phyloP scores from a whole-genome alignment of 2,113 vertebrate species.

The Dryoscopus gambensis region DNA sequence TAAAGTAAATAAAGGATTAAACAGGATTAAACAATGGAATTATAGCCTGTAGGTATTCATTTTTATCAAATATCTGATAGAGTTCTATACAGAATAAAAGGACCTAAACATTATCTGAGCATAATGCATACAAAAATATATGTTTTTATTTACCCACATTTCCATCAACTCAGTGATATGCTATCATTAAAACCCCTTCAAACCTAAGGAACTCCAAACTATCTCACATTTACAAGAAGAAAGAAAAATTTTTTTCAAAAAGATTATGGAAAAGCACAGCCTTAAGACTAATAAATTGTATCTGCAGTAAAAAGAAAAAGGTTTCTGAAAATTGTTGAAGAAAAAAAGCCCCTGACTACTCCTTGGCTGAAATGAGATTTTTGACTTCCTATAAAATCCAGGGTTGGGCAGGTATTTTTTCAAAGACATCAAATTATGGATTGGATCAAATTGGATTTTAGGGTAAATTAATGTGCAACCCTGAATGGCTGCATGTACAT shows the following conservation, averaged over 20 bases:
- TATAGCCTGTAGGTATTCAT: not conserved
- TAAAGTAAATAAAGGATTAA: not conserved
- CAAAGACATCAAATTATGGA: not conserved
- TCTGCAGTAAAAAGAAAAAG: not conserved
- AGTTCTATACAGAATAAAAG: not conserved
- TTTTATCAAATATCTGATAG: not conserved
- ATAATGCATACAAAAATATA: not conserved
- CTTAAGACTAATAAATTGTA: not conserved
- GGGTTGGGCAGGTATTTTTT: not conserved
- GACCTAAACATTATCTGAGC: not conserved
- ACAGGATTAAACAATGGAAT: not conserved
- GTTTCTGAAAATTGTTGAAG: not conserved
- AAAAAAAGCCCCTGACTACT: not conserved
- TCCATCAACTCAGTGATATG: not conserved
- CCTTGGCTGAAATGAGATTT: not conserved
- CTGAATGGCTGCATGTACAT: constrained; percentile 6
- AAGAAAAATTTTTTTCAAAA: not conserved
- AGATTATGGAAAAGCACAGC: not conserved
- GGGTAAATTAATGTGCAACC: not conserved
- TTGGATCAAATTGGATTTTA: not conserved
- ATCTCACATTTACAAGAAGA: not conserved
- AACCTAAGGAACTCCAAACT: not conserved
- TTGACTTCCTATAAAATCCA: not conserved
- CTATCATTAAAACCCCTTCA: not conserved
- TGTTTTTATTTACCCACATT: not conserved